Evolutionary conservation across 2,797 vertebrate species (phyloP).

Genomic region (Coregonus sp.): DNA sequence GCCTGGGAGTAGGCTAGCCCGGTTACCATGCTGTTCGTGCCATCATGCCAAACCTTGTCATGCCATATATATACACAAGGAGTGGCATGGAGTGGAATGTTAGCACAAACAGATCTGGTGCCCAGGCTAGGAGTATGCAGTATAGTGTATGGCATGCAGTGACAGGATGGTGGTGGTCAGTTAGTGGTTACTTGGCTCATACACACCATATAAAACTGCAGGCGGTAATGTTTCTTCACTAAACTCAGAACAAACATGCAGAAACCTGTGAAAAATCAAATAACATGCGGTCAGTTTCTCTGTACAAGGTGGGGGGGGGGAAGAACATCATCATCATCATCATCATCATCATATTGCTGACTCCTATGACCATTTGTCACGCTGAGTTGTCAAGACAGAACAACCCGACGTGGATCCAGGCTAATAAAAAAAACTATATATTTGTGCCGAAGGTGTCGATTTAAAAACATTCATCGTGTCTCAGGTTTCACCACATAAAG

Average conservation of each 20-base stretch:
- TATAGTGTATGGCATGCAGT: conserved; percentile 54
- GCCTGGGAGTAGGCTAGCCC: too few relatives aligned
- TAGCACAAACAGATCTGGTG: background rate
- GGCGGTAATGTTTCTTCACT: conserved; percentile 99
- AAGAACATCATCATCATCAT: conserved; percentile 10
- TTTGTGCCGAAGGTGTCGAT: too few relatives aligned
- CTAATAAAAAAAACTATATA: background rate
- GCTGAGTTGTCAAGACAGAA: background rate
- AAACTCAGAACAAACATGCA: conserved; percentile 99
- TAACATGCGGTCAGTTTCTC: conserved; percentile 73
- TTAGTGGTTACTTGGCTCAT: conserved; percentile 69
- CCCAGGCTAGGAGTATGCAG: background rate
- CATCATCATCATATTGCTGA: background rate
- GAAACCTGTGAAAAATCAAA: conserved; percentile 83
- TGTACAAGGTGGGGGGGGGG: conserved; percentile 5
- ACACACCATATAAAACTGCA: conserved; percentile 99
- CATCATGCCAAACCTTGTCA: too few relatives aligned
- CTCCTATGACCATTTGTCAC: background rate
- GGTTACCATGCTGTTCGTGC: too few relatives aligned
- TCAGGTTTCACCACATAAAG: background rate
- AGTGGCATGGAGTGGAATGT: too few relatives aligned
- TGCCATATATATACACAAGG: too few relatives aligned
- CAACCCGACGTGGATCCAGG: background rate
- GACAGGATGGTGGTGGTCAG: background rate
- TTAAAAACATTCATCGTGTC: background rate